Evolutionary conservation across 2,113 vertebrate species (phyloP), one percentile per base, ranked within the genome.

Genomic region (Megaleporinus macrocephalus): DNA sequence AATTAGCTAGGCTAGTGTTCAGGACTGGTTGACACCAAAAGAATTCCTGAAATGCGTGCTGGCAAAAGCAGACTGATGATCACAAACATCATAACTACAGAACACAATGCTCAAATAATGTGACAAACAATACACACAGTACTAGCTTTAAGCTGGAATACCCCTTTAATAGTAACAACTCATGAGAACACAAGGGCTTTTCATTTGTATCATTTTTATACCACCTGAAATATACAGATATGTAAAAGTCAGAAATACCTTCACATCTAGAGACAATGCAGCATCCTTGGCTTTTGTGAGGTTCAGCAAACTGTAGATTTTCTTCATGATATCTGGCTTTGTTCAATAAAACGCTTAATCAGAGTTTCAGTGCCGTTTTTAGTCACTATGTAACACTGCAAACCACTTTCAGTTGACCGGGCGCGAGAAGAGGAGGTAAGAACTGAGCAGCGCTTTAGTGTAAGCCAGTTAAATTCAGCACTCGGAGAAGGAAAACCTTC

Each of bases 201-300:
- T 4, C 3, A 36, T 3, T 36, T 36, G 3, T 36, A 18, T 27
- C 1, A 20, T 26, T 75, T 36, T 27, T 24, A 4, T 24, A 49
- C 10, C 14, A 47, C 24, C 18, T 20, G 33, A 36, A 77, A 29
- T 49, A 15, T 76, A 15, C 26, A 0, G 29, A 20, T 63, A 26
- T 63, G 3, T 44, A 14, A 49, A 76, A 77, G 16, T 51, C 49
- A 20, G 1, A 36, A 14, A 22, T 93, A 93, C 91, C 92, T 93
- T 93, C 47, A 92, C 79, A 80, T 87, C 82, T 83, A 92, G 84
- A 78, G 90, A 89, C 68, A 90, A 87, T 29, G 92, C 91, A 3
- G 84, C 83, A 73, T 91, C 89, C 89, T 86, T 91, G 76, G 73
- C 76, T 86, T 91, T 92, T 75, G 73, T 62, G 18, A 81, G n/a